phyloP scores from a whole-genome alignment of 2,888 invertebrate species.

The Epirrita christyi region DNA sequence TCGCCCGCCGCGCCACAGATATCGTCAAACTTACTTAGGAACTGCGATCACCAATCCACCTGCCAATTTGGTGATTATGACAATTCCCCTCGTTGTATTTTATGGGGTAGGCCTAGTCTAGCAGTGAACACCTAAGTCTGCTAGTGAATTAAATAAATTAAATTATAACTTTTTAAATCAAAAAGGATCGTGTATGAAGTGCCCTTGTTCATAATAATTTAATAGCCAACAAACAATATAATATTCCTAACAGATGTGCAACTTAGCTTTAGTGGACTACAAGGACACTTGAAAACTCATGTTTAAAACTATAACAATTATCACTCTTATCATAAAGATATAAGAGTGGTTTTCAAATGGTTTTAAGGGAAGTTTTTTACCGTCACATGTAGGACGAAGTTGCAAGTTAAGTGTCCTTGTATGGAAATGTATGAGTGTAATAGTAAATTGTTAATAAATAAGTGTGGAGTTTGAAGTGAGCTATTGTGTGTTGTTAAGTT shows the following conservation, averaged over 20 bases:
- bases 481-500: background rate
- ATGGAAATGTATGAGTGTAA: background rate
- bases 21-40: no score
- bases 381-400: background rate
- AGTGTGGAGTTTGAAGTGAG: background rate
- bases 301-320: background rate
- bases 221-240: conserved; percentile 13
- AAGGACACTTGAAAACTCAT: conserved; percentile 3
- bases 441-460: conserved; percentile 1
- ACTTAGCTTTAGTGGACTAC: conserved; percentile 1
- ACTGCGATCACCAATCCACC: no score
- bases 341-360: background rate
- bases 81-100: no score
- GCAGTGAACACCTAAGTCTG: no score
- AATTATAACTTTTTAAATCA: no score
- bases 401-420: background rate
- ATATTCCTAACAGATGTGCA: conserved; percentile 18
- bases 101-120: no score
- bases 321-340: background rate
- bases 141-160: no score
- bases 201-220: conserved; percentile 3
- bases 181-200: background rate
- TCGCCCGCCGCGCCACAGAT: no score
- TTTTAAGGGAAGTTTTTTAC: background rate
- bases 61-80: no score